Evolutionary conservation across 2,888 invertebrate genomes (phyloP).

Genomic region (Gymnosoma rotundatum): DNA sequence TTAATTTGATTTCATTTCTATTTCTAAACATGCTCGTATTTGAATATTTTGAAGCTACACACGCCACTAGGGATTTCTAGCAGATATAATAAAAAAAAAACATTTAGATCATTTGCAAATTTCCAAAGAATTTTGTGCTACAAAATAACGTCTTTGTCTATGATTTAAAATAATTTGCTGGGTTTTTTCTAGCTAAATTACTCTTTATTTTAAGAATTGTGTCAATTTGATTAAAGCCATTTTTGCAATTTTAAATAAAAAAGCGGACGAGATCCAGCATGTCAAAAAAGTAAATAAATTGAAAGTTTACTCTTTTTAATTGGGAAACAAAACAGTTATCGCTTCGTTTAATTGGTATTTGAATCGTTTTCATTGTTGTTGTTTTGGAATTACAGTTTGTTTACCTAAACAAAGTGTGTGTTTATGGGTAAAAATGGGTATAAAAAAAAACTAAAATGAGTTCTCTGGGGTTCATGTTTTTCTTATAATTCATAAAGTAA

Average conservation of each 20-base stretch:
- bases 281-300: neutral
- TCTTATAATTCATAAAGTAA: too few relatives aligned
- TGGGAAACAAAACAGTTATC: too few relatives aligned
- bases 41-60: constrained; percentile 4
- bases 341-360: too few relatives aligned
- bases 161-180: too few relatives aligned
- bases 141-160: neutral
- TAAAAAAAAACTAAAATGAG: neutral
- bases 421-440: too few relatives aligned
- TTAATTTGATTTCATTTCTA: neutral
- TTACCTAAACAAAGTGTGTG: too few relatives aligned
- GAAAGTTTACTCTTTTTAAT: neutral
- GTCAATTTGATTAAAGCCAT: neutral
- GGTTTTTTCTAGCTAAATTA: neutral
- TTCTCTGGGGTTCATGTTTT: too few relatives aligned
- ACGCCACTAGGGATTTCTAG: neutral
- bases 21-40: neutral
- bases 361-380: too few relatives aligned
- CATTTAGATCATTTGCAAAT: neutral
- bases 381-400: too few relatives aligned
- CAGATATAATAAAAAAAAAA: neutral
- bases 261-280: neutral
- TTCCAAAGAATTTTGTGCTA: too few relatives aligned
- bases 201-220: neutral
- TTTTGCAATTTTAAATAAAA: too few relatives aligned